Conservation (phyloP, 2,888 invertebrate genomes). For the Entomobrya proxima region DNA sequence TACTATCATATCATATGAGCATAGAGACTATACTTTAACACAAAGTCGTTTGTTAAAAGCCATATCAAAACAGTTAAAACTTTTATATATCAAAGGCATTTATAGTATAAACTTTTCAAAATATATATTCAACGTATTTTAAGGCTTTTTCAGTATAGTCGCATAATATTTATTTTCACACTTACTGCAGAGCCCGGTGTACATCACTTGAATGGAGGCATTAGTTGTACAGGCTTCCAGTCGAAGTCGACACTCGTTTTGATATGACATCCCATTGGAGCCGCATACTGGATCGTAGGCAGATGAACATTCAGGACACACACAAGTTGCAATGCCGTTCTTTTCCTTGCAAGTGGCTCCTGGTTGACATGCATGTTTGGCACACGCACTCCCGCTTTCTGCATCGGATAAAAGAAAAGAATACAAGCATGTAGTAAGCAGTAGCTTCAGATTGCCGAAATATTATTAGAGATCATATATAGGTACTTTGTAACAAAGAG, state of each 20-base stretch:
- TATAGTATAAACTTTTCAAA: neutral
- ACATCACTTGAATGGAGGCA: conserved; percentile 85
- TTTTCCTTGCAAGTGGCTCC: conserved; percentile 86
- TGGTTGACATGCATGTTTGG: conserved; percentile 85
- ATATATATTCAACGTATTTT: neutral
- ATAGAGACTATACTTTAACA: too few relatives aligned
- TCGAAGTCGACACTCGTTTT: conserved; percentile 89
- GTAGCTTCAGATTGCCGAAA: conserved; percentile 19
- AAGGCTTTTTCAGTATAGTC: neutral
- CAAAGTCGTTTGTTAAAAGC: too few relatives aligned
- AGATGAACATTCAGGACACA: conserved; percentile 89
- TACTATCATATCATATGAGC: neutral
- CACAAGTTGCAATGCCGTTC: conserved; percentile 85
- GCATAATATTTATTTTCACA: conserved; percentile 76
- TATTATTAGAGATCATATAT: conserved; percentile 52
- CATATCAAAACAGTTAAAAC: too few relatives aligned
- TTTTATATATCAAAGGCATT: too few relatives aligned
- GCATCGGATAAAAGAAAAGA: neutral
- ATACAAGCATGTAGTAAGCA: conserved; percentile 3
- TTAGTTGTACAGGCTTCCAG: conserved; percentile 87
- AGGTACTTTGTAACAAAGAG: conserved; percentile 2
- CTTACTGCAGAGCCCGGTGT: conserved; percentile 92
- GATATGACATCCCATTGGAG: conserved; percentile 85
- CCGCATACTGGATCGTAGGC: conserved; percentile 92
- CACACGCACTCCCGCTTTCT: conserved; percentile 84